These are phyloP conservation scores for Ernsta delagoae DNA, from an alignment of 2,888 invertebrate species.

Conservation along the genomic window DNA sequence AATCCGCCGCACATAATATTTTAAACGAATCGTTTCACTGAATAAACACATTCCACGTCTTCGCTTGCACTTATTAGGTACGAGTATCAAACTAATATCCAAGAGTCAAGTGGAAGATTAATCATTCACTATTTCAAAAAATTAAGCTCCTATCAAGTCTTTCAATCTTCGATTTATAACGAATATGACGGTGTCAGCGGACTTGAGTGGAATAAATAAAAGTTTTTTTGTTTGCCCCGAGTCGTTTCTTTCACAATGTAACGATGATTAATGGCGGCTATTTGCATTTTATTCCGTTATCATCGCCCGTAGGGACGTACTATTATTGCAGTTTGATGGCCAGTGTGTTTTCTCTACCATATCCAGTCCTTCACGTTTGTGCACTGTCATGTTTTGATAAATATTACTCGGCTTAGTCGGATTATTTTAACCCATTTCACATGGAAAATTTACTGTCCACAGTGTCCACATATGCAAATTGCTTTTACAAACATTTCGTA, in stretches of 20 bases:
- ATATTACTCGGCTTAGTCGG: background rate
- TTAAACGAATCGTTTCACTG: background rate
- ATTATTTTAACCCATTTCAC: background rate
- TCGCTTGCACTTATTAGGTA: background rate
- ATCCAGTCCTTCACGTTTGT: constrained; percentile 1
- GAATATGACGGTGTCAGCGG: constrained; percentile 30
- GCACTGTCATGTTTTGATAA: background rate
- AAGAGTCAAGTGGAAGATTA: constrained; percentile 8
- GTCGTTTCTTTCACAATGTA: constrained; percentile 51
- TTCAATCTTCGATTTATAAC: constrained; percentile 27
- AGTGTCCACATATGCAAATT: background rate
- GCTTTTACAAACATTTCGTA: background rate
- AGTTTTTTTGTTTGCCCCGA: constrained; percentile 41
- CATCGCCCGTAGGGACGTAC: constrained; percentile 43
- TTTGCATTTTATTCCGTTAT: constrained; percentile 61
- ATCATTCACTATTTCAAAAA: constrained; percentile 18
- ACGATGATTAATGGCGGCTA: constrained; percentile 60
- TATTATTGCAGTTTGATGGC: constrained; percentile 16
- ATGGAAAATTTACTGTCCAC: background rate
- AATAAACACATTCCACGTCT: background rate
- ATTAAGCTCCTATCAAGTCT: constrained; percentile 17
- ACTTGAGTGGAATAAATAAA: constrained; percentile 41
- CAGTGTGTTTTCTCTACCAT: constrained; percentile 15
- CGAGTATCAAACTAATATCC: background rate
- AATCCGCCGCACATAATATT: background rate